A percentile compares a stretch with the other conserved stretches of the same genome.
Conservation (phyloP, 1,140 invertebrate genomes). For the Teleogryllus occipitalis region DNA sequence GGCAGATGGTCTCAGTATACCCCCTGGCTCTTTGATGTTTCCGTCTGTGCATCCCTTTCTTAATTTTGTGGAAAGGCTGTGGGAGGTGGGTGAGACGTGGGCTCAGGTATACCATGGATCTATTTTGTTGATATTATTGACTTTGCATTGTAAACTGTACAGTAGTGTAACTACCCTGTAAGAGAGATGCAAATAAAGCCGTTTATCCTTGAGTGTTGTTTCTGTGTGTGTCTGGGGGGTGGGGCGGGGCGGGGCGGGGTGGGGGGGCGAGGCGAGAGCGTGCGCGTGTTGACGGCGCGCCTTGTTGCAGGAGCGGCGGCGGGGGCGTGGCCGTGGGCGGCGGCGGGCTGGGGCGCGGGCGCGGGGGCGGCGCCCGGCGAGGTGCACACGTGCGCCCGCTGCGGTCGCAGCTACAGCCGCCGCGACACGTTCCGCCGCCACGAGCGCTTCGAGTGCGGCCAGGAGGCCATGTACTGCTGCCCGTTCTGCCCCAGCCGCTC, state of each 20-base stretch:
- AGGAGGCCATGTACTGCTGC: conserved; percentile 37
- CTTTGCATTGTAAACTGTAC: background rate
- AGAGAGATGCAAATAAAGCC: background rate
- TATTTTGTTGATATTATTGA: background rate
- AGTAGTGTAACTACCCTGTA: conserved; percentile 1
- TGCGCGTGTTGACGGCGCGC: no score
- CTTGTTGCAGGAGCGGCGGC: no score
- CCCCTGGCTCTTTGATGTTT: background rate
- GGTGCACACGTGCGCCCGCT: conserved; percentile 11
- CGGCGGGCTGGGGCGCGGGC: no score
- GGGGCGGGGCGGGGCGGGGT: no score
- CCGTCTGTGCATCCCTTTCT: background rate
- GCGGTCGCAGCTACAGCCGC: conserved; percentile 15
- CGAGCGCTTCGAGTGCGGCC: conserved; percentile 26
- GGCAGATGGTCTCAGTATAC: background rate
- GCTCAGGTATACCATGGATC: background rate
- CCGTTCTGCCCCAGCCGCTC: conserved; percentile 43
- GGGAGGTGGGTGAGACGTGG: background rate
- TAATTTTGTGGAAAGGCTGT: background rate
- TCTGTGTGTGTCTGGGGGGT: background rate
- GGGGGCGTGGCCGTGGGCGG: no score
- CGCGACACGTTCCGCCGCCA: conserved; percentile 20
- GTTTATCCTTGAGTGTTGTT: background rate
- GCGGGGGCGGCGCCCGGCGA: no score
- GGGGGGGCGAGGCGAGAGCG: no score